Base-by-base conservation (phyloP, 2,888 invertebrate genomes). In the Cylloceria caligata region DNA sequence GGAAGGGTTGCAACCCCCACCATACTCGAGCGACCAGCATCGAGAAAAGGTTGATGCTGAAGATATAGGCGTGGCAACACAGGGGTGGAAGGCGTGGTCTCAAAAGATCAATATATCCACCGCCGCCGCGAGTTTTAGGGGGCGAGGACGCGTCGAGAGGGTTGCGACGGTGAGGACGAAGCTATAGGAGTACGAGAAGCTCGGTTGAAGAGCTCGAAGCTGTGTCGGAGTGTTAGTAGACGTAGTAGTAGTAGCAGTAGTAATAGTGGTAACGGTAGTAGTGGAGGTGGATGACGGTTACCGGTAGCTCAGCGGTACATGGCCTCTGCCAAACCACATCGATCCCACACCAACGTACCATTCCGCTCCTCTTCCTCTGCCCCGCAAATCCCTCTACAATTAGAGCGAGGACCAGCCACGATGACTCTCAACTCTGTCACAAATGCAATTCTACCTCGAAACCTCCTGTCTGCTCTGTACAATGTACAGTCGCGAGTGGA, bases 41-140 rank as follows among this genome's bases (percentile, higher is more conserved):
- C 83, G 36, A 57, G 39, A 76, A 76, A 76, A 73, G 78, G 45
- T 83, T 72, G 64, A 74, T 71, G 65, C 73, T 71, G 71, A 73
- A 74, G 27, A 64, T 73, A 82, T 89, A 87, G 91, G 91, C 90
- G 91, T 90, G 89, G 87, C 88, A 84, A 19, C 30, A 80, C 85
- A 87, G 84, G 88, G 88, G 87, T 88, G 85, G 88, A 84, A 83
- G 92, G 92, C 92, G 92, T 91, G 92, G 92, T 87, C 71, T 88
- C 47, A 34, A 34, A 45, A 86, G 92, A 92, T 92, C 92, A 91
- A 92, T 92, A 92, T 90, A 88, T 64, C 89, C 89, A 89, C 87
- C 90, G 87, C 85, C 86, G 83, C 81, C 16, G 36, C n/a, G 45
- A 62, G 75, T 34, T 64, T 60, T 30, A 30, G 73, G 49, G 62